A percentile compares a stretch with the other conserved stretches of the same genome.
These are phyloP conservation scores for Coenonympha arcania DNA, from an alignment of 2,888 invertebrate species.

Conservation along the genomic window DNA sequence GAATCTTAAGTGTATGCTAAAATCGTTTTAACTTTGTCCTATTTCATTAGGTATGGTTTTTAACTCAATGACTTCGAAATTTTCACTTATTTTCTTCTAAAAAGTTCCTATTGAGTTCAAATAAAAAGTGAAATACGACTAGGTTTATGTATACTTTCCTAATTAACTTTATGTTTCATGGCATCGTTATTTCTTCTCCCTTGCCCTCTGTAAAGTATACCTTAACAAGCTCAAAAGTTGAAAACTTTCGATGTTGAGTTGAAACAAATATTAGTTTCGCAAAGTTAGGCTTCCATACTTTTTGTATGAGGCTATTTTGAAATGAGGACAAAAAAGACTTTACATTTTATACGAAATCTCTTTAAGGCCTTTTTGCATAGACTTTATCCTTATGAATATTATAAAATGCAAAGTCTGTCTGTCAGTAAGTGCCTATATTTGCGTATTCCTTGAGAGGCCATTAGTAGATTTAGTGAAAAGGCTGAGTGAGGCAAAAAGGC, in stretches of 20 bases:
- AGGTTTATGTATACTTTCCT: too few species aligned
- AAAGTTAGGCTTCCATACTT: conserved; percentile 8
- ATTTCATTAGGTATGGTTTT: too few species aligned
- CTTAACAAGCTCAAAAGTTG: conserved; percentile 2
- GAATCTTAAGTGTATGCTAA: too few species aligned
- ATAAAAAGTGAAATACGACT: too few species aligned
- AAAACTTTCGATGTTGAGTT: conserved; percentile 11
- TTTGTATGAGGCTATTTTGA: conserved; percentile 14
- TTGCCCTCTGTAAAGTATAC: neutral
- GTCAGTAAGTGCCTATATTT: conserved; percentile 23
- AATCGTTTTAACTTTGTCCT: too few species aligned
- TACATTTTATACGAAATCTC: conserved; percentile 5
- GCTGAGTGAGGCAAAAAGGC: conserved; percentile 7
- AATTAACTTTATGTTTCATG: neutral
- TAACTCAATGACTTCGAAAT: too few species aligned
- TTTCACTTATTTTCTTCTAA: too few species aligned
- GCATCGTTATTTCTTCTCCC: neutral
- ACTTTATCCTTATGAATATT: conserved; percentile 27
- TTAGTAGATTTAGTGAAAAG: conserved; percentile 21
- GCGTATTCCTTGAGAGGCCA: conserved; percentile 23
- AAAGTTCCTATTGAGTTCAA: too few species aligned
- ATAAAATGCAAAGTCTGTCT: conserved; percentile 27
- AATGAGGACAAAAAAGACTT: conserved; percentile 17
- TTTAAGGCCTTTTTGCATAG: conserved; percentile 15
- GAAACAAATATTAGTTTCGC: conserved; percentile 11